These are phyloP conservation scores for Avahi laniger DNA, from an alignment of 2,797 vertebrate genomes.

Conservation along the genomic window DNA sequence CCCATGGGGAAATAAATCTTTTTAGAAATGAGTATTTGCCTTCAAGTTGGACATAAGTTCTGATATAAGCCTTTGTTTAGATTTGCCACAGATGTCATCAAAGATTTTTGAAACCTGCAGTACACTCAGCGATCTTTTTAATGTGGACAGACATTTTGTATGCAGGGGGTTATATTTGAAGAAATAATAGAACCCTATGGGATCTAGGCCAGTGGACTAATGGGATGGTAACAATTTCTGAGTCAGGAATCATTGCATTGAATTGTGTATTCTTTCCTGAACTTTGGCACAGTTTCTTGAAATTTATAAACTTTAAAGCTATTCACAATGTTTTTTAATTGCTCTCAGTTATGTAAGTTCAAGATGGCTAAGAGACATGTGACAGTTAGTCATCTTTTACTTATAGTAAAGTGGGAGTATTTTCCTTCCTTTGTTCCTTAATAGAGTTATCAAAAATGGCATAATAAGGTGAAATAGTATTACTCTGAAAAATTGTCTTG, in stretches of 20 bases:
- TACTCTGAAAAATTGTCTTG: neutral
- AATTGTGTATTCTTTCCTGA: neutral
- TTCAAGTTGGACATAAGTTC: slow-evolving; percentile 2
- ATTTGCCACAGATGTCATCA: neutral
- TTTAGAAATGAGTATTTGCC: neutral
- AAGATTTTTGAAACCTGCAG: neutral
- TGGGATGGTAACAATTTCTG: no score
- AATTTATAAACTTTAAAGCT: neutral
- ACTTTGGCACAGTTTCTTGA: neutral
- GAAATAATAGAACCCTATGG: neutral
- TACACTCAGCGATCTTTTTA: neutral
- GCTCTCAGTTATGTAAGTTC: neutral
- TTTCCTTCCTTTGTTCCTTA: neutral
- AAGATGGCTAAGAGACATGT: neutral
- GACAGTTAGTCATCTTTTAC: neutral
- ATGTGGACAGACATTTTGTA: neutral
- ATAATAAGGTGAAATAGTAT: neutral
- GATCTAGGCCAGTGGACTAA: neutral
- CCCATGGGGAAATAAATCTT: neutral
- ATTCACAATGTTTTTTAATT: neutral
- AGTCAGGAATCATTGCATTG: neutral
- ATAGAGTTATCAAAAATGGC: neutral
- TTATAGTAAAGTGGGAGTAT: neutral
- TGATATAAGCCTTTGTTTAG: neutral
- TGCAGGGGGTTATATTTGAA: neutral